Percentiles rank a stretch among this genome's conserved stretches.
phyloP scores from a whole-genome alignment of 2,888 invertebrate species.

The Ommatoiulus sabulosus region DNA sequence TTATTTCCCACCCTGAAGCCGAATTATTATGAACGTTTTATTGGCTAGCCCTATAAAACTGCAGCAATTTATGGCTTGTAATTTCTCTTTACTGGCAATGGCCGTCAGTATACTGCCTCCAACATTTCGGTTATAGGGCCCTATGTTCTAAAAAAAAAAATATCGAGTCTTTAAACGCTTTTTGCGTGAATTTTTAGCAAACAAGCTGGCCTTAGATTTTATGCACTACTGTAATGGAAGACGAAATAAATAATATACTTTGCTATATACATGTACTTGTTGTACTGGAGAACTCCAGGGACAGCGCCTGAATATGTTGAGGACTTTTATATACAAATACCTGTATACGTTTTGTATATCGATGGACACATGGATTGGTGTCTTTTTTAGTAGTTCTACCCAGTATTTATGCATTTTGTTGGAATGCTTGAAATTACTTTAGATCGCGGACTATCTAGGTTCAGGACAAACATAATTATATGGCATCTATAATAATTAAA shows the following conservation, averaged over 20 bases:
- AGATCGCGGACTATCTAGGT: too few species aligned
- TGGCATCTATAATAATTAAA: too few species aligned
- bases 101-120: not conserved
- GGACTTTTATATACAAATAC: too few species aligned
- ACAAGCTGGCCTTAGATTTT: not conserved
- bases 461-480: too few species aligned
- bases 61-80: not conserved
- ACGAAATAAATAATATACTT: not conserved
- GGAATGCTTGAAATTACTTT: too few species aligned
- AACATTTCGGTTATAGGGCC: not conserved
- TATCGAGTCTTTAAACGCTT: not conserved
- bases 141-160: not conserved
- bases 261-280: not conserved
- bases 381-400: too few species aligned
- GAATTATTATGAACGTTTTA: slow-evolving; percentile 21
- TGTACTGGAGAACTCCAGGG: not conserved
- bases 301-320: not conserved
- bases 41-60: not conserved
- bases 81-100: not conserved
- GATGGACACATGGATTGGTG: too few species aligned
- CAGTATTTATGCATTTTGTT: too few species aligned
- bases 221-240: not conserved
- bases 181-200: not conserved
- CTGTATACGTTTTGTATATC: too few species aligned
- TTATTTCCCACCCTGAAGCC: slow-evolving; percentile 3